A percentile compares a stretch with the other conserved stretches of the same genome.
Conservation (phyloP, 2,113 vertebrate species). For the Saiga tatarica region DNA sequence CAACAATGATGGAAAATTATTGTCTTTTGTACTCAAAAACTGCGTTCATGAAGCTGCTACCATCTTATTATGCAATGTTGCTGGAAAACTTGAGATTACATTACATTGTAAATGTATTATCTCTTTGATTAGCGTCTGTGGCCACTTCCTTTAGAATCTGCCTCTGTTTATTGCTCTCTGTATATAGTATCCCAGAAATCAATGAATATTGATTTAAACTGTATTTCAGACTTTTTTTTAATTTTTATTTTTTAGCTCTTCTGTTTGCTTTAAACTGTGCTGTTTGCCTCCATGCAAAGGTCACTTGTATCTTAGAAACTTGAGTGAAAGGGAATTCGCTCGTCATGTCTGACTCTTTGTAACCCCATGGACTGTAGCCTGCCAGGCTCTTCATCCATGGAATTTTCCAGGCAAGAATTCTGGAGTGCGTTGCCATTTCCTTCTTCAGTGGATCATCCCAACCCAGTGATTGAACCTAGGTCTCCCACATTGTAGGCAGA, state of each 20-base stretch:
- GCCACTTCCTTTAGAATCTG: not conserved
- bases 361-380: not conserved
- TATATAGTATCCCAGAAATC: constrained; percentile 52
- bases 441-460: not conserved
- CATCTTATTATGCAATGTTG: constrained; percentile 41
- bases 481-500: not conserved
- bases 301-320: constrained; percentile 7
- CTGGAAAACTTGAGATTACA: not conserved
- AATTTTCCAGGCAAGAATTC: not conserved
- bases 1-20: constrained; percentile 49
- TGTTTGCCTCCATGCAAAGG: constrained; percentile 28
- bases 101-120: constrained; percentile 23
- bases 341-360: not conserved
- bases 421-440: too few relatives aligned
- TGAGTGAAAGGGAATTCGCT: not conserved
- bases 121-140: constrained; percentile 37
- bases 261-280: constrained; percentile 42
- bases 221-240: not conserved
- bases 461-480: not conserved
- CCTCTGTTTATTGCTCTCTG: constrained; percentile 40
- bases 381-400: not conserved
- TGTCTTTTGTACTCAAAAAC: constrained; percentile 46
- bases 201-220: constrained; percentile 66
- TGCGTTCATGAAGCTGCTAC: not conserved
- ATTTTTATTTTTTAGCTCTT: not conserved